A percentile compares a stretch with the other conserved stretches of the same genome.
Evolutionary conservation across 2,797 vertebrate species (phyloP).

Genomic region (Distichodus sexfasciatus): DNA sequence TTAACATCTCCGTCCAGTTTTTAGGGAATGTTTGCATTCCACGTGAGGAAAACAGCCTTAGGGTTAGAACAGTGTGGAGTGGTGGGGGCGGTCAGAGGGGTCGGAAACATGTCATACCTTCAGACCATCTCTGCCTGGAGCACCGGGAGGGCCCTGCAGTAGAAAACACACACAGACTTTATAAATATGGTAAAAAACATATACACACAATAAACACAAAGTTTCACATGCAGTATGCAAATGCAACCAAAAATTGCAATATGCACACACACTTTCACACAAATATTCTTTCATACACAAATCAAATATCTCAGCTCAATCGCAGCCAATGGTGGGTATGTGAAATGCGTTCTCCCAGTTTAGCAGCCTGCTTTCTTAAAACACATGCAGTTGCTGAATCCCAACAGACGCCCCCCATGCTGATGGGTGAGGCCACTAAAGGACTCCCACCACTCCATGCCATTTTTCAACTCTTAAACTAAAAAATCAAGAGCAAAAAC

Average conservation of each 20-base stretch:
- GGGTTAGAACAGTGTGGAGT: constrained; percentile 7
- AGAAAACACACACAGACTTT: constrained; percentile 27
- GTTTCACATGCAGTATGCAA: too few species aligned
- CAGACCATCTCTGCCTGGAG: constrained; percentile 86
- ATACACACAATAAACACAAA: constrained; percentile 27
- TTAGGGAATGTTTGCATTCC: constrained; percentile 44
- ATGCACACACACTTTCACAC: neutral
- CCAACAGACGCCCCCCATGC: neutral
- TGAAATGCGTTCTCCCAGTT: neutral
- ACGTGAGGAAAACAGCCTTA: constrained; percentile 1
- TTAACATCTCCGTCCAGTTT: constrained; percentile 34
- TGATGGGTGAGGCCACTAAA: neutral
- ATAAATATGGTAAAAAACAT: constrained; percentile 24
- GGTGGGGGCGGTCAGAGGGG: constrained; percentile 5
- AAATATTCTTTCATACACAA: neutral
- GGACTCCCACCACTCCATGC: neutral
- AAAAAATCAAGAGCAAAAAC: constrained; percentile 21
- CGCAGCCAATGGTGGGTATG: neutral
- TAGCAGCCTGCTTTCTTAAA: neutral
- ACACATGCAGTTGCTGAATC: neutral
- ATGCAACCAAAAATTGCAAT: too few species aligned
- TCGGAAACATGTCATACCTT: constrained; percentile 76
- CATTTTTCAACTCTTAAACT: neutral
- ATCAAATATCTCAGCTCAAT: neutral
- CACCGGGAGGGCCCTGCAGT: constrained; percentile 84